Evolutionary conservation across 2,113 vertebrate genomes (phyloP).

Genomic region (Taxidea taxus): DNA sequence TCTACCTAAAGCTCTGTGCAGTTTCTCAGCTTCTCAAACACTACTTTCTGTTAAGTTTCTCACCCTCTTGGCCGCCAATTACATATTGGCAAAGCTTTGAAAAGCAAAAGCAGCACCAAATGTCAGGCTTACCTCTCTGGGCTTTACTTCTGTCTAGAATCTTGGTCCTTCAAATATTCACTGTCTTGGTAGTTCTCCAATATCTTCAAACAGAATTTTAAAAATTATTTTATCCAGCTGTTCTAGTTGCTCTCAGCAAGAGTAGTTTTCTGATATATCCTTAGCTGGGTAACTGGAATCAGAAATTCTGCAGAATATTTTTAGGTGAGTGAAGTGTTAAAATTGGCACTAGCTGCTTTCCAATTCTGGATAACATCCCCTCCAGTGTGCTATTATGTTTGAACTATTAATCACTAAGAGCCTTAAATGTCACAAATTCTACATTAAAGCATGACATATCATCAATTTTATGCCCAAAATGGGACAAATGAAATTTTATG

Average conservation of each 20-base stretch:
- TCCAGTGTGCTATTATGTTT: background rate
- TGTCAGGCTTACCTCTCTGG: background rate
- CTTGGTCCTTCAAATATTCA: background rate
- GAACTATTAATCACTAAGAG: background rate
- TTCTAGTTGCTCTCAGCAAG: background rate
- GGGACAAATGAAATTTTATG: background rate
- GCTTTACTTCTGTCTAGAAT: constrained; percentile 28
- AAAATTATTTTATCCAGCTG: background rate
- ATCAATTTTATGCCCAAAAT: background rate
- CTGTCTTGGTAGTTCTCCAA: background rate
- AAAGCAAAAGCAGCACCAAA: background rate
- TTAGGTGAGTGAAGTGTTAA: constrained; percentile 11
- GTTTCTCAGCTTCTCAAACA: background rate
- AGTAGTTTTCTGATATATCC: background rate
- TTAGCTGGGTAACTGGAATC: background rate
- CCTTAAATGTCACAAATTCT: constrained; percentile 15
- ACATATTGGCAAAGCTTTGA: background rate
- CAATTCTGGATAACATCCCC: background rate
- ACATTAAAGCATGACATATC: background rate
- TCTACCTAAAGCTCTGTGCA: background rate
- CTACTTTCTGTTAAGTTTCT: constrained; percentile 12
- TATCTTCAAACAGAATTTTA: background rate
- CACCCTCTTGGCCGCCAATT: background rate
- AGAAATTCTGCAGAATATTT: constrained; percentile 7
- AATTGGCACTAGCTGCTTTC: background rate